These are phyloP conservation scores for Oryzias javanicus DNA, from an alignment of 2,113 vertebrate species.

Conservation along the genomic window DNA sequence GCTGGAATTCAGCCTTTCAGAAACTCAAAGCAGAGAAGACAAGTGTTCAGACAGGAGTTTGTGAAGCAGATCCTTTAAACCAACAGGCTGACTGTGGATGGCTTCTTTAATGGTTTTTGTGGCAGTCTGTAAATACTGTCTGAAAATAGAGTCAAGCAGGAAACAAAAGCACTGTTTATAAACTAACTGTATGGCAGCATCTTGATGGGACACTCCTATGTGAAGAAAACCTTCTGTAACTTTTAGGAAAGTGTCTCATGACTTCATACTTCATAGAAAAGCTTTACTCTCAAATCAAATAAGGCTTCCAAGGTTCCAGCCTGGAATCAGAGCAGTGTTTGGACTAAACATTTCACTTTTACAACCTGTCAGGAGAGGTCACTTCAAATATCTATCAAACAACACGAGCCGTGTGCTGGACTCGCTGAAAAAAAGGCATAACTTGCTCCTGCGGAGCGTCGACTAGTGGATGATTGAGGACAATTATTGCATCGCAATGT, in stretches of 20 bases:
- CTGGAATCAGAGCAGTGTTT: conserved; percentile 53
- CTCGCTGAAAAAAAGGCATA: conserved; percentile 44
- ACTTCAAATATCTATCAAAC: conserved; percentile 25
- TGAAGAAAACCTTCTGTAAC: background rate
- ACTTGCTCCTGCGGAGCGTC: conserved; percentile 27
- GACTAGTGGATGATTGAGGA: conserved; percentile 21
- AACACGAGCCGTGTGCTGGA: conserved; percentile 17
- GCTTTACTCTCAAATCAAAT: conserved; percentile 30
- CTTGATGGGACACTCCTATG: background rate
- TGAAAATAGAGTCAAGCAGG: too few species aligned
- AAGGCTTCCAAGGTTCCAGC: conserved; percentile 70
- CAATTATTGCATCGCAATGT: conserved; percentile 48
- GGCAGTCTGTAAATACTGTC: conserved; percentile 32
- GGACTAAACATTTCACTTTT: conserved; percentile 13
- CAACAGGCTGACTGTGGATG: background rate
- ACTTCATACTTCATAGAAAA: conserved; percentile 2
- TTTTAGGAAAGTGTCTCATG: conserved; percentile 8
- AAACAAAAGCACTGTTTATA: background rate
- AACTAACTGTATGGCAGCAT: background rate
- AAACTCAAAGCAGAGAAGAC: conserved; percentile 34
- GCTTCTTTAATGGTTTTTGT: conserved; percentile 8
- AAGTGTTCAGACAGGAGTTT: conserved; percentile 11
- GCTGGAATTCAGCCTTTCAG: conserved; percentile 57
- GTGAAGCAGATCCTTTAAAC: background rate
- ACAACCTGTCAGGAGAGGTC: background rate